These are phyloP conservation scores for Pycnonotus jocosus DNA, from an alignment of 2,113 vertebrate genomes.

Conservation along the genomic window DNA sequence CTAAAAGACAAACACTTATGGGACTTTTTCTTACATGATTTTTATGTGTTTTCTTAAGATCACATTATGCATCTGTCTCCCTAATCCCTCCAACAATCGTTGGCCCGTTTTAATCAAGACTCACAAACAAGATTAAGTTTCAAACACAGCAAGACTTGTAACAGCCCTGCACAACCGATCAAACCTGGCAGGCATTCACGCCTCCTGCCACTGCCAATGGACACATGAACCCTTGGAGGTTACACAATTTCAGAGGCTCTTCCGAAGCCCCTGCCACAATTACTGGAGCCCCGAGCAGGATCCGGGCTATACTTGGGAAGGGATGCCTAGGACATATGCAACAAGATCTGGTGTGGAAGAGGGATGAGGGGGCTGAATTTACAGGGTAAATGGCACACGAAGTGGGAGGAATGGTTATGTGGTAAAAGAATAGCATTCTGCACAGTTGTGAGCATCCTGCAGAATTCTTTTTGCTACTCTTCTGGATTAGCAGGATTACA, in stretches of 20 bases:
- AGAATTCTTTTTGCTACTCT: neutral
- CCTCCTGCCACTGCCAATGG: neutral
- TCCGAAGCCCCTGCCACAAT: fast-evolving
- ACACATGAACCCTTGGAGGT: neutral
- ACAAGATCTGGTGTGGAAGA: neutral
- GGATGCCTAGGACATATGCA: neutral
- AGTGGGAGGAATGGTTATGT: neutral
- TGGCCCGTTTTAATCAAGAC: neutral
- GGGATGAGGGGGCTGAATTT: neutral
- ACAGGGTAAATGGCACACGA: neutral
- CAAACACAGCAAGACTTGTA: neutral
- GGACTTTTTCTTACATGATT: neutral
- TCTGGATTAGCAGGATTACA: neutral
- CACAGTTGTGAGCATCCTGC: neutral
- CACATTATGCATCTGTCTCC: neutral
- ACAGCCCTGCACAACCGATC: neutral
- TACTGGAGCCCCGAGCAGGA: neutral
- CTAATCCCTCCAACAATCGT: neutral
- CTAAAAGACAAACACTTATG: neutral
- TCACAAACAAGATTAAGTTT: neutral
- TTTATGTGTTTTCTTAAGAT: neutral
- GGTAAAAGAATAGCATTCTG: neutral
- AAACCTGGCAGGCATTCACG: neutral
- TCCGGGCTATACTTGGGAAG: fast-evolving
- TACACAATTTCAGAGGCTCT: neutral